Evolutionary conservation across 2,888 invertebrate genomes (phyloP).

Genomic region (Drosophila quinaria): DNA sequence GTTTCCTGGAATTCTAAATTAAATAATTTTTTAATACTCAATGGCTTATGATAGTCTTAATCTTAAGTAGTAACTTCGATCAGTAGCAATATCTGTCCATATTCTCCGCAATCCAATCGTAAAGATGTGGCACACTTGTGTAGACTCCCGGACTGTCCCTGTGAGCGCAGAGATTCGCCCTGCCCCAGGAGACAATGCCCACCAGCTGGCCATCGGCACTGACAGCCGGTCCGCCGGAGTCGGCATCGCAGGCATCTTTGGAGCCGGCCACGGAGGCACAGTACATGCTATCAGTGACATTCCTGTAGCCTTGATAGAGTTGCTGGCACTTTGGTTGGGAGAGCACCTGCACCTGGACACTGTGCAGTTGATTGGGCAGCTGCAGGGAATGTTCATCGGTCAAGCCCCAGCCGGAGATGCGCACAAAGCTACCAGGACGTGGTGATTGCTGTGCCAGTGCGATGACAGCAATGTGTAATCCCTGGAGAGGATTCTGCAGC

Average conservation of each 20-base stretch:
- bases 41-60: conserved; percentile 15
- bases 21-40: conserved; percentile 38
- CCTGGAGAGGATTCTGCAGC: conserved; percentile 59
- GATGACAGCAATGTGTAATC: conserved; percentile 56
- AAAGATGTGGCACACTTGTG: conserved; percentile 74
- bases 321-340: conserved; percentile 52
- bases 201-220: conserved; percentile 70
- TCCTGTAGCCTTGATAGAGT: conserved; percentile 67
- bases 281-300: conserved; percentile 72
- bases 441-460: conserved; percentile 49
- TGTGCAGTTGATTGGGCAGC: conserved; percentile 73
- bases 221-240: conserved; percentile 84
- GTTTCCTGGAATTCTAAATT: neutral
- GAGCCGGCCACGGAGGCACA: conserved; percentile 73
- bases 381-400: conserved; percentile 53
- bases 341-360: conserved; percentile 70
- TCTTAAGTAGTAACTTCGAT: neutral
- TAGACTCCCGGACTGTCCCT: conserved; percentile 92
- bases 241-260: conserved; percentile 82
- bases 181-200: conserved; percentile 90
- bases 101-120: conserved; percentile 68
- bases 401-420: conserved; percentile 80
- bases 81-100: conserved; percentile 64
- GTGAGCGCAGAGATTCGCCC: conserved; percentile 73
- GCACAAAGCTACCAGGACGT: conserved; percentile 53